Evolutionary conservation across 2,113 vertebrate species (phyloP).

Genomic region (Etia nguti): DNA sequence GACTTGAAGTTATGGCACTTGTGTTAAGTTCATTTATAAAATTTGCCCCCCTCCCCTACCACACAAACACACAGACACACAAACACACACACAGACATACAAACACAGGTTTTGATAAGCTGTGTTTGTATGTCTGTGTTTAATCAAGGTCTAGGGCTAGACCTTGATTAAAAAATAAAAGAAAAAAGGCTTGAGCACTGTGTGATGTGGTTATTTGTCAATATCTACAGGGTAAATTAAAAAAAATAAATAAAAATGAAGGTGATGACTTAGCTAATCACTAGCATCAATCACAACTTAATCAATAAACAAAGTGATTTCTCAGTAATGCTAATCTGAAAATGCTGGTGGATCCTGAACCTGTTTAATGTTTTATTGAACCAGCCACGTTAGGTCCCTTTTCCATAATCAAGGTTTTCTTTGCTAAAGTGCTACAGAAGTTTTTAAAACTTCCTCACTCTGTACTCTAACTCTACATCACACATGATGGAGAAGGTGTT

Average conservation of each 20-base stretch:
- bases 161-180: background rate
- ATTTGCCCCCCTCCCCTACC: background rate
- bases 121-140: background rate
- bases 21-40: background rate
- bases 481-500: background rate
- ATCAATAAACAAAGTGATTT: background rate
- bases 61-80: background rate
- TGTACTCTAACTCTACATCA: background rate
- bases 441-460: background rate
- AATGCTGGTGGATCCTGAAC: background rate
- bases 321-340: background rate
- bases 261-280: background rate
- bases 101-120: background rate
- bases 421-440: background rate
- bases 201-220: background rate
- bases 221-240: background rate
- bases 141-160: background rate
- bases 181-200: background rate
- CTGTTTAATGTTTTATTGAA: background rate
- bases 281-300: background rate
- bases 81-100: background rate
- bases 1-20: background rate
- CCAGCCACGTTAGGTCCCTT: background rate
- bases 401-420: background rate
- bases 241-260: background rate